Evolutionary conservation across 2,797 vertebrate species (phyloP).

Genomic region (Gobionotothen gibberifrons): DNA sequence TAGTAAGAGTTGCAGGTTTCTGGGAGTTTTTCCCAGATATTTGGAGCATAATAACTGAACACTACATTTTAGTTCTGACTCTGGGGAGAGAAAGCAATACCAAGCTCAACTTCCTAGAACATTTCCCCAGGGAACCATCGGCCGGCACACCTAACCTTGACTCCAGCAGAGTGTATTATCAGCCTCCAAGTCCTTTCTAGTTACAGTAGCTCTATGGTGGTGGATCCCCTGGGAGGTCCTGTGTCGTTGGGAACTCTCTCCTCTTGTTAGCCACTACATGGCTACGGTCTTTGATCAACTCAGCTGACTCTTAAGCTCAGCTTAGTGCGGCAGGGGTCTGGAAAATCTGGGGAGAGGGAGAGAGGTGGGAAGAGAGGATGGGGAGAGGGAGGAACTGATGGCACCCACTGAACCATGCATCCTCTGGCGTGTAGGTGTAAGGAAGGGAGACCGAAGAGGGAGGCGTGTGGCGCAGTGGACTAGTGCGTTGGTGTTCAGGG

Average conservation of each 20-base stretch:
- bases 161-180: conserved; percentile 7
- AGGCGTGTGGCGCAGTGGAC: neutral
- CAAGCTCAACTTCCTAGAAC: neutral
- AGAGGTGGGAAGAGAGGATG: conserved; percentile 45
- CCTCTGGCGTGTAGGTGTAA: conserved; percentile 10
- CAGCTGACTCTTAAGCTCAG: conserved; percentile 87
- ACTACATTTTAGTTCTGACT: too few species aligned
- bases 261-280: conserved; percentile 83
- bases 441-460: conserved; percentile 10
- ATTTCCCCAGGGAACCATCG: neutral
- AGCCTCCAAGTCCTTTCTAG: conserved; percentile 57
- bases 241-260: conserved; percentile 83
- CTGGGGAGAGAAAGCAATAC: too few species aligned
- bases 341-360: conserved; percentile 75
- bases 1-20: too few species aligned
- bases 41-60: too few species aligned
- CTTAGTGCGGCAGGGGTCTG: conserved; percentile 81
- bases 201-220: conserved; percentile 60
- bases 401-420: conserved; percentile 58
- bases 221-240: conserved; percentile 79
- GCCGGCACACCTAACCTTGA: neutral
- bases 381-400: conserved; percentile 41
- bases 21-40: too few species aligned
- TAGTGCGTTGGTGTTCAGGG: too few species aligned
- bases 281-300: conserved; percentile 85